Percentiles rank a stretch among this genome's conserved stretches.
phyloP scores from a whole-genome alignment of 1,140 invertebrate species.

The Cydia splendana region DNA sequence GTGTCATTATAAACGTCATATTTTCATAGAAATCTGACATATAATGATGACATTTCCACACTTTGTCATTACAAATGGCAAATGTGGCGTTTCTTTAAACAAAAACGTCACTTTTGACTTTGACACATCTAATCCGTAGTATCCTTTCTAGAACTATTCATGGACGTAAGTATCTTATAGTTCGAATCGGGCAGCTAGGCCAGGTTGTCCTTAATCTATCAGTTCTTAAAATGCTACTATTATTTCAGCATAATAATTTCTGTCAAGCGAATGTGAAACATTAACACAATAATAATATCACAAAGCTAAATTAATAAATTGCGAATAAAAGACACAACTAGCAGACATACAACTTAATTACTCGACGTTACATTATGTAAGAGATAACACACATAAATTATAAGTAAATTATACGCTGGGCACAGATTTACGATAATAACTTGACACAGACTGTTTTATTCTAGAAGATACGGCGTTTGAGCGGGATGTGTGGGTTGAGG shows the following conservation, averaged over 20 bases:
- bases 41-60: too few species aligned
- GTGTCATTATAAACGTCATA: too few species aligned
- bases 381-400: conserved; percentile 13
- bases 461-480: neutral
- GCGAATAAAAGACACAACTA: conserved; percentile 3
- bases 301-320: conserved; percentile 1
- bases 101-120: too few species aligned
- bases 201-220: too few species aligned
- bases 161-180: too few species aligned
- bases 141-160: too few species aligned
- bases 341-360: conserved; percentile 26
- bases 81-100: too few species aligned
- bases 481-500: neutral
- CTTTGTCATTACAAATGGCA: too few species aligned
- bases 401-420: conserved; percentile 23
- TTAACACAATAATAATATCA: neutral
- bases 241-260: neutral
- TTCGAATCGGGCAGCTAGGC: too few species aligned
- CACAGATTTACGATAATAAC: conserved; percentile 31
- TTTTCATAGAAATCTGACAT: too few species aligned
- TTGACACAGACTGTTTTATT: neutral
- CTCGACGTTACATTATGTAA: conserved; percentile 16
- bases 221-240: too few species aligned
- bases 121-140: too few species aligned
- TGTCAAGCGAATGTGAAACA: neutral